Evolutionary conservation across 2,888 invertebrate genomes (phyloP).

Genomic region (Xanthorhoe spadicearia): DNA sequence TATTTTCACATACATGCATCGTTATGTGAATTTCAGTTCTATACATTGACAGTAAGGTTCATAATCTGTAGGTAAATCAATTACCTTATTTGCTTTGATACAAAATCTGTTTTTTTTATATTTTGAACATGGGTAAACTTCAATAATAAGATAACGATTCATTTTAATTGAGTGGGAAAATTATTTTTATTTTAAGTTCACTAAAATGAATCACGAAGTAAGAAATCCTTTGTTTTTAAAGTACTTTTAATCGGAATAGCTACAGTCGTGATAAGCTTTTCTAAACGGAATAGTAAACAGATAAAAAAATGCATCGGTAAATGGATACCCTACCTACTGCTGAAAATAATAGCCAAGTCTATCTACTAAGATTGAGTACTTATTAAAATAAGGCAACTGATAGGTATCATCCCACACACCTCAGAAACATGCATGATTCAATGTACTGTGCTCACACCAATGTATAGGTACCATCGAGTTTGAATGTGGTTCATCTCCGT

Average conservation of each 20-base stretch:
- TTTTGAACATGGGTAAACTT: slow-evolving; percentile 4
- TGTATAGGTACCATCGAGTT: slow-evolving; percentile 8
- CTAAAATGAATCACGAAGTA: too few species aligned
- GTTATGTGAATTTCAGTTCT: slow-evolving; percentile 17
- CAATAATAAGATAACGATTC: slow-evolving; percentile 4
- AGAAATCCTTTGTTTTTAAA: too few species aligned
- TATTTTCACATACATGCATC: slow-evolving; percentile 33
- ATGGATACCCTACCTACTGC: too few species aligned
- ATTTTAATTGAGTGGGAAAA: not conserved
- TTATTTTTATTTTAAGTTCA: not conserved
- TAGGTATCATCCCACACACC: not conserved
- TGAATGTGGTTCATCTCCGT: slow-evolving; percentile 14
- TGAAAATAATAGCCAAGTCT: too few species aligned
- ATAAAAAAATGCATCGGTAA: too few species aligned
- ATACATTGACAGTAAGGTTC: slow-evolving; percentile 10
- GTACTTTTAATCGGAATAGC: too few species aligned
- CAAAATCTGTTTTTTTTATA: not conserved
- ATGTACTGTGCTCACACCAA: not conserved
- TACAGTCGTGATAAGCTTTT: not conserved
- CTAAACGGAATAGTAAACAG: not conserved
- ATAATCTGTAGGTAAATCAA: not conserved
- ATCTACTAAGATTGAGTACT: not conserved
- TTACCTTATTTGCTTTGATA: slow-evolving; percentile 8
- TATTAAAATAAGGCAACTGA: not conserved
- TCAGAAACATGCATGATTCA: not conserved